Conservation (phyloP, 2,113 vertebrate species). For the Microtus pennsylvanicus region DNA sequence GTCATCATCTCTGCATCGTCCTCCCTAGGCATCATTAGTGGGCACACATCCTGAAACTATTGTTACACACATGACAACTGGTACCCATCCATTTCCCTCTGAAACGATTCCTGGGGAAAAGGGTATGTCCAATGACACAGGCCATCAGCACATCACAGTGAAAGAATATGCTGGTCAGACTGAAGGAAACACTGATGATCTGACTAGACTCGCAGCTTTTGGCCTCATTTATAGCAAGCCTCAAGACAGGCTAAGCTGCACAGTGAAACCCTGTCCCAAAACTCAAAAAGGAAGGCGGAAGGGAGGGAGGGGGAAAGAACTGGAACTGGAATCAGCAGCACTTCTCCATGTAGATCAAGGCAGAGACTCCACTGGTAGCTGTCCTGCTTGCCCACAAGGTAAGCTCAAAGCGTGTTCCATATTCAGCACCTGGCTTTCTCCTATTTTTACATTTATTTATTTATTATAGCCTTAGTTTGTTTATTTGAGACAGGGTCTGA, state of each 20-base stretch:
- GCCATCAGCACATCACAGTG: neutral
- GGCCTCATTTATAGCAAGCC: constrained; percentile 48
- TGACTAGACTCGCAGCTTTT: constrained; percentile 39
- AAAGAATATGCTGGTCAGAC: neutral
- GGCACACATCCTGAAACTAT: constrained; percentile 20
- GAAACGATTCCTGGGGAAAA: constrained; percentile 12
- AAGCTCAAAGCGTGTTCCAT: neutral
- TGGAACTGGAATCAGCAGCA: constrained; percentile 27
- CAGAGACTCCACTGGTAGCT: constrained; percentile 33
- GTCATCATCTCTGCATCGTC: neutral
- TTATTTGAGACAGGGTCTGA: neutral
- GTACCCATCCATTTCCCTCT: neutral
- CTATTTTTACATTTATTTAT: neutral
- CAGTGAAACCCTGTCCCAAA: neutral
- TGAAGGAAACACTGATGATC: constrained; percentile 37
- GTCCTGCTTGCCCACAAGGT: neutral
- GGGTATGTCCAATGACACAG: neutral
- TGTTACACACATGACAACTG: neutral
- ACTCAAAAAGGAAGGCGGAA: neutral
- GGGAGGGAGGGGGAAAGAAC: neutral
- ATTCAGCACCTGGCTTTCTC: constrained; percentile 23
- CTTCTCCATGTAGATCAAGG: constrained; percentile 16
- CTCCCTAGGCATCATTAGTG: constrained; percentile 3
- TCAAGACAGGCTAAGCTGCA: neutral
- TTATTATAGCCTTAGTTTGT: neutral